Evolutionary conservation across 2,113 vertebrate species (phyloP).

Genomic region (Dicerorhinus sumatrensis): DNA sequence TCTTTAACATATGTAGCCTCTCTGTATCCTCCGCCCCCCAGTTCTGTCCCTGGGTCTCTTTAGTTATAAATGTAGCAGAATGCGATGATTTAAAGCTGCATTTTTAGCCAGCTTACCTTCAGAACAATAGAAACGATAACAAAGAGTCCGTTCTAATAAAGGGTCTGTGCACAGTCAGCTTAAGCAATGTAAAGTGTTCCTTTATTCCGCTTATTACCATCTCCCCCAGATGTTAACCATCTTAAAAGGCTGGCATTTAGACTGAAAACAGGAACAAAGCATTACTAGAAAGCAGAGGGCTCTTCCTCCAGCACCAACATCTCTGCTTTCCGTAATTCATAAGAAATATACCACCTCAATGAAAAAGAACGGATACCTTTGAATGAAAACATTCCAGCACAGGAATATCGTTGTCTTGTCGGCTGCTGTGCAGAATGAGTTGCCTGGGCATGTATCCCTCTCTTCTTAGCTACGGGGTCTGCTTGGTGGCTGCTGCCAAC

Average conservation of each 20-base stretch:
- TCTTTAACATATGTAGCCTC: not conserved
- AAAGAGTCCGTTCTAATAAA: slow-evolving; percentile 51
- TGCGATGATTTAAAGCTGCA: not conserved
- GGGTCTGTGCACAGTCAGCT: slow-evolving; percentile 7
- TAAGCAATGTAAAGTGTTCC: not conserved
- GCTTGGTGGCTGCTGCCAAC: slow-evolving; percentile 39
- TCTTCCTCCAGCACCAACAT: not conserved
- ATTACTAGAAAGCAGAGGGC: slow-evolving; percentile 55
- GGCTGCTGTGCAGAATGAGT: not conserved
- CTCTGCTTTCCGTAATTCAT: not conserved
- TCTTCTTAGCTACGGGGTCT: slow-evolving; percentile 41
- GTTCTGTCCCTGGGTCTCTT: not conserved
- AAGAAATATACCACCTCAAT: slow-evolving; percentile 6
- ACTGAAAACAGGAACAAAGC: slow-evolving; percentile 56
- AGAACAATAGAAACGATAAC: slow-evolving; percentile 72
- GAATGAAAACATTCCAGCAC: slow-evolving; percentile 70
- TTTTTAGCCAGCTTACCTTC: slow-evolving; percentile 48
- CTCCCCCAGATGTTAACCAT: not conserved
- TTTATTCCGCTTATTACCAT: slow-evolving; percentile 27
- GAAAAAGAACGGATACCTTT: slow-evolving; percentile 79
- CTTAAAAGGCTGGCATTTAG: slow-evolving; percentile 1
- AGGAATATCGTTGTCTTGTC: not conserved
- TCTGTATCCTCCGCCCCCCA: not conserved
- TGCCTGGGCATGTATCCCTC: not conserved
- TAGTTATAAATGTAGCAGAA: slow-evolving; percentile 5